Percentiles rank a stretch among this genome's conserved stretches.
These are phyloP conservation scores for Aphodius sticticus DNA, from an alignment of 2,888 invertebrate genomes.

Conservation along the genomic window DNA sequence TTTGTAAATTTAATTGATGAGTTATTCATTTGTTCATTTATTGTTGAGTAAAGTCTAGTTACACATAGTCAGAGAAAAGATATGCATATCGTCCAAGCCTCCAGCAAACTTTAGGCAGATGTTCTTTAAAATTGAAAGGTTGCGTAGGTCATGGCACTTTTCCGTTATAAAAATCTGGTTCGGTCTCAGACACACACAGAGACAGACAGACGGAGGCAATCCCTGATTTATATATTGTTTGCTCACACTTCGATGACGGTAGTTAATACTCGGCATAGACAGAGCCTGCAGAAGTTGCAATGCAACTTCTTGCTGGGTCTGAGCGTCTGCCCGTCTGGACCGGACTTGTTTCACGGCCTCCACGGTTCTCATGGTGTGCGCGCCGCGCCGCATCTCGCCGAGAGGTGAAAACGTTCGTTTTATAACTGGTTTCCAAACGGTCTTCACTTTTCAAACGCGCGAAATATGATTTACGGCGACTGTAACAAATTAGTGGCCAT, in stretches of 20 bases:
- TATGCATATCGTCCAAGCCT: too few species aligned
- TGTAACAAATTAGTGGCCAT: constrained; percentile 35
- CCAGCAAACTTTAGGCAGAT: neutral
- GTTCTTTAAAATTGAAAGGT: neutral
- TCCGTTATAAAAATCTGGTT: constrained; percentile 23
- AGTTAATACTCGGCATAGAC: constrained; percentile 9
- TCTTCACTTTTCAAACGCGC: constrained; percentile 36
- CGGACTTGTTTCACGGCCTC: constrained; percentile 38
- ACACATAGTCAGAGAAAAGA: too few species aligned
- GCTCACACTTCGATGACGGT: constrained; percentile 10
- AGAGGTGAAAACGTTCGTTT: constrained; percentile 27
- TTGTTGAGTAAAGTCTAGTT: too few species aligned
- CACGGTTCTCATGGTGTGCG: constrained; percentile 18
- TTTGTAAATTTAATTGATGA: too few species aligned
- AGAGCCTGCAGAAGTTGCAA: constrained; percentile 23
- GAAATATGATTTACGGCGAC: constrained; percentile 37
- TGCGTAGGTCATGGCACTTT: neutral
- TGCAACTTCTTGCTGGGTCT: constrained; percentile 20
- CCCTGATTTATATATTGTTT: constrained; percentile 24
- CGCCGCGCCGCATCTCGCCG: neutral
- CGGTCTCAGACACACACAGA: neutral
- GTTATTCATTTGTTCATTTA: too few species aligned
- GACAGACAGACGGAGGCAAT: neutral
- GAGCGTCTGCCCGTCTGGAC: constrained; percentile 27
- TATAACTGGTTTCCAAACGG: constrained; percentile 39